A percentile compares a stretch with the other conserved stretches of the same genome.
Conservation (phyloP, 2,888 invertebrate species). For the Microdon myrmicae region DNA sequence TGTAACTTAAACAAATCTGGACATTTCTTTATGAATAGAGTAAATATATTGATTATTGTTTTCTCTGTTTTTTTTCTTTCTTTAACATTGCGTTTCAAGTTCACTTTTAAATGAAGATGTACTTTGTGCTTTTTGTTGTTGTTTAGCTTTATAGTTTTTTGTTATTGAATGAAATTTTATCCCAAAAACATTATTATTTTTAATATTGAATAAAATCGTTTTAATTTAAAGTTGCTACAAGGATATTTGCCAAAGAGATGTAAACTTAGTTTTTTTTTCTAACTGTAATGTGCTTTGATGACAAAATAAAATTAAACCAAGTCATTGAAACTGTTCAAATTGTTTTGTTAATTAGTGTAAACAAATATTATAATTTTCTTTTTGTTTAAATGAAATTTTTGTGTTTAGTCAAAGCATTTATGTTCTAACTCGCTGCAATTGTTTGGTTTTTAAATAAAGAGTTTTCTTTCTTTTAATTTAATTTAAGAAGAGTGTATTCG, state of each 20-base stretch:
- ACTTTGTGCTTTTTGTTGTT: conserved; percentile 19
- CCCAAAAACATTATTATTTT: conserved; percentile 49
- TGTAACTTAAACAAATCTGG: conserved; percentile 50
- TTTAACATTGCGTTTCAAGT: conserved; percentile 34
- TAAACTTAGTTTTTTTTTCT: conserved; percentile 22
- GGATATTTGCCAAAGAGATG: conserved; percentile 40
- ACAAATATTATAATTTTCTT: conserved; percentile 20
- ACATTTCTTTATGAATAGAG: conserved; percentile 49
- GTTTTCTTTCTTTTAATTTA: too few species aligned
- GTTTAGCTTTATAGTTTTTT: too few species aligned
- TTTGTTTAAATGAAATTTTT: background rate
- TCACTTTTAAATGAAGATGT: conserved; percentile 34
- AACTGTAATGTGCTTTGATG: conserved; percentile 16
- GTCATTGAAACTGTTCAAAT: conserved; percentile 6
- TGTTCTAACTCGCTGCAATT: conserved; percentile 21
- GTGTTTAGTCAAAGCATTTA: conserved; percentile 4
- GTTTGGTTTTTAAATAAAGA: conserved; percentile 26
- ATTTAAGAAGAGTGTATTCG: too few species aligned
- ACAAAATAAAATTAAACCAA: conserved; percentile 9
- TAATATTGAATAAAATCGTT: conserved; percentile 33
- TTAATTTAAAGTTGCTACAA: conserved; percentile 35
- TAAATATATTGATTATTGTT: conserved; percentile 46
- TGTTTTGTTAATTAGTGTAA: conserved; percentile 20
- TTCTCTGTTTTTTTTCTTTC: conserved; percentile 30
- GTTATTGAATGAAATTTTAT: too few species aligned